A percentile compares a stretch with the other conserved stretches of the same genome.
phyloP scores from a whole-genome alignment of 2,797 vertebrate genomes.

The Pampus argenteus region DNA sequence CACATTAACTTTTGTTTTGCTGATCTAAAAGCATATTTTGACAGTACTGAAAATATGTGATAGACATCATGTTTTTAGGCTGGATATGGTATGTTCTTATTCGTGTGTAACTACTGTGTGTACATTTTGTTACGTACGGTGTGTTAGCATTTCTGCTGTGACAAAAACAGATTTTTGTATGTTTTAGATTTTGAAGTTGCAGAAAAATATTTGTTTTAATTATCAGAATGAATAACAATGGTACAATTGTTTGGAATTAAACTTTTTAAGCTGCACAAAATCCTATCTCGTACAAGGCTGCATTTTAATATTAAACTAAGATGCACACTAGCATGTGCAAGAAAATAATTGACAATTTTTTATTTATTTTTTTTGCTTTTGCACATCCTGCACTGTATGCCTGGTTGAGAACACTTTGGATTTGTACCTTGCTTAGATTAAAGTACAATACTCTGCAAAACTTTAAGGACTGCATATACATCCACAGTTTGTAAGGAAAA shows the following conservation, averaged over 20 bases:
- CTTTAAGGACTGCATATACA: not conserved
- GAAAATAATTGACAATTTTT: no score
- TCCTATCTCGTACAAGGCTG: not conserved
- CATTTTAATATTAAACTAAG: not conserved
- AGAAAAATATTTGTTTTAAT: no score
- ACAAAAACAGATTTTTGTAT: not conserved
- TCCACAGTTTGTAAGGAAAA: not conserved
- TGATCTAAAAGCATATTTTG: conserved; percentile 26
- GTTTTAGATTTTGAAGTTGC: not conserved
- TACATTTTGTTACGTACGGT: not conserved
- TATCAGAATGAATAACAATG: no score
- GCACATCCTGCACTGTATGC: not conserved
- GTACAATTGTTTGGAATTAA: no score
- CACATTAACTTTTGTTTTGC: conserved; percentile 27
- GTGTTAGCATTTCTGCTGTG: not conserved
- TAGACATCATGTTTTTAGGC: not conserved
- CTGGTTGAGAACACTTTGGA: not conserved
- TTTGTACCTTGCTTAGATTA: not conserved
- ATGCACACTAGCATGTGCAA: not conserved
- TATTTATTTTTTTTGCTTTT: conserved; percentile 2
- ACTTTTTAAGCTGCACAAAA: not conserved
- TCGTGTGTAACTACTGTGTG: not conserved
- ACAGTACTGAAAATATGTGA: conserved; percentile 18
- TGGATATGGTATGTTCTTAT: not conserved
- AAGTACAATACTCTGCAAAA: not conserved